A percentile compares a stretch with the other conserved stretches of the same genome.
These are phyloP conservation scores for Cariama cristata DNA, from an alignment of 2,113 vertebrate genomes.

Conservation along the genomic window DNA sequence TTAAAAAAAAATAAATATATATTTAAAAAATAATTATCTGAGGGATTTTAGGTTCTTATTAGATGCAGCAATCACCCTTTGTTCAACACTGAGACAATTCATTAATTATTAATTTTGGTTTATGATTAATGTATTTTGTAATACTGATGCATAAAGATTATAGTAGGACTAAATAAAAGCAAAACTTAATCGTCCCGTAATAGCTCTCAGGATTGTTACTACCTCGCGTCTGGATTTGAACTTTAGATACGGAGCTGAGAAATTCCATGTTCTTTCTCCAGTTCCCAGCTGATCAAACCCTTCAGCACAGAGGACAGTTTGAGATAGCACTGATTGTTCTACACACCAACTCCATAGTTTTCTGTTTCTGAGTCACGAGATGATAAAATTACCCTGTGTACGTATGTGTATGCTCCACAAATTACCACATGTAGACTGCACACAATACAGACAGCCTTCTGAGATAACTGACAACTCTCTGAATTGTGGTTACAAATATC, in stretches of 20 bases:
- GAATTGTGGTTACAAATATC: background rate
- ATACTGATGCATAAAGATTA: background rate
- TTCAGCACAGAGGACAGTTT: background rate
- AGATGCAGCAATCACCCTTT: background rate
- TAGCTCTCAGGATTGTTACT: background rate
- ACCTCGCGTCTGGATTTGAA: background rate
- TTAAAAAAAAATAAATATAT: background rate
- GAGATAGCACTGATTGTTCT: background rate
- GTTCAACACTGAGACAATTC: background rate
- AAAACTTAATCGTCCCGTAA: background rate
- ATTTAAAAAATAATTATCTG: background rate
- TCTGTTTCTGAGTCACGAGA: background rate
- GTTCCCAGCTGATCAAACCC: background rate
- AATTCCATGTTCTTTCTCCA: background rate
- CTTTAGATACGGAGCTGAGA: background rate
- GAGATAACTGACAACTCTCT: background rate
- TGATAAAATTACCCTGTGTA: background rate
- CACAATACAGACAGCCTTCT: background rate
- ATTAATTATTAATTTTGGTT: background rate
- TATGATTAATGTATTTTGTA: background rate
- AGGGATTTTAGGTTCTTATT: background rate
- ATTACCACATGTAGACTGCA: background rate
- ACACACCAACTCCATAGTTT: background rate
- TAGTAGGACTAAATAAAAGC: background rate
- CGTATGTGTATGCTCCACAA: background rate